Conservation (phyloP, 2,888 invertebrate genomes). For the Agriopis leucophaearia region DNA sequence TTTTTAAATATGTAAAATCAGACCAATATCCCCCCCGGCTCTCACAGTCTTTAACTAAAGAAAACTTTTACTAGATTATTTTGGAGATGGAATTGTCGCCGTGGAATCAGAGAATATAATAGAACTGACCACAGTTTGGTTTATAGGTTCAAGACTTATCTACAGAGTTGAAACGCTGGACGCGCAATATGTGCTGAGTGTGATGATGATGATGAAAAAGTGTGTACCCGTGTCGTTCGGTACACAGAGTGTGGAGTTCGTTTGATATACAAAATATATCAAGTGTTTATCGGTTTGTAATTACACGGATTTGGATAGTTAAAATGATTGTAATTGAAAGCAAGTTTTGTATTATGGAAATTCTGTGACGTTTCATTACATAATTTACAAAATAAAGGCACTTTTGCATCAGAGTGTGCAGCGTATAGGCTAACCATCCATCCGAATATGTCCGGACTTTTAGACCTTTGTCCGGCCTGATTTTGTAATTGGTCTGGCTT, state of each 20-base stretch:
- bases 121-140: neutral
- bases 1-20: too few relatives aligned
- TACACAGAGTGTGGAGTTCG: neutral
- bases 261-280: neutral
- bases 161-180: neutral
- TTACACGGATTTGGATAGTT: slow-evolving; percentile 14
- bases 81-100: neutral
- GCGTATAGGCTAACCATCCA: too few relatives aligned
- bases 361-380: neutral
- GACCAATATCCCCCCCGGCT: too few relatives aligned
- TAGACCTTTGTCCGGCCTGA: too few relatives aligned
- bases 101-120: neutral
- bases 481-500: too few relatives aligned
- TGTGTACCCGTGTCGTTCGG: neutral
- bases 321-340: slow-evolving; percentile 1
- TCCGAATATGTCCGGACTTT: too few relatives aligned
- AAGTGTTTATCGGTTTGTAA: neutral
- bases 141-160: neutral
- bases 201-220: neutral
- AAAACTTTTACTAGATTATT: too few relatives aligned
- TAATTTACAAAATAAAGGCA: neutral
- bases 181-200: neutral
- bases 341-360: slow-evolving; percentile 2
- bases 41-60: too few relatives aligned
- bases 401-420: too few relatives aligned